Conservation (phyloP, 2,113 vertebrate genomes). For the Aviceda subcristata region DNA sequence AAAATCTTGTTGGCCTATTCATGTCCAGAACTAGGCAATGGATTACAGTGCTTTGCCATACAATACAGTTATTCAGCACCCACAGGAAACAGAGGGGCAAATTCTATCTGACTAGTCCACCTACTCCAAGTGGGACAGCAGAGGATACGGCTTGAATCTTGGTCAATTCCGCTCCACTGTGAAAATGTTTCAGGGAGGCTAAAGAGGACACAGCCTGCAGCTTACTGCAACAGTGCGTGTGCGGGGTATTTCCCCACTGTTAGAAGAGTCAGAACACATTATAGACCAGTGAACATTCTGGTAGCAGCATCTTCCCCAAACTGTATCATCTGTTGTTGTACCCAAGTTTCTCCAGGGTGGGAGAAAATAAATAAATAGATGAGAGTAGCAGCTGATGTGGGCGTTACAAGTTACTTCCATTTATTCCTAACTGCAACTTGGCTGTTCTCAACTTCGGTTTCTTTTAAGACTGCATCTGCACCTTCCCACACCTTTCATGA, state of each 20-base stretch:
- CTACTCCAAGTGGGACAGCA: neutral
- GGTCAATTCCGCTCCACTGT: fast-evolving
- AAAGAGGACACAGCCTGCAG: neutral
- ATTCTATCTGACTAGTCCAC: neutral
- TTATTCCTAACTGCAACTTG: neutral
- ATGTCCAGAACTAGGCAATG: neutral
- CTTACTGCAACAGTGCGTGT: fast-evolving
- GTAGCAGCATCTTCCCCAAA: neutral
- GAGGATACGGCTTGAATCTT: neutral
- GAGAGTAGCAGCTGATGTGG: neutral
- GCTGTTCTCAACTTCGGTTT: neutral
- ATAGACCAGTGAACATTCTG: neutral
- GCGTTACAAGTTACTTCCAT: neutral
- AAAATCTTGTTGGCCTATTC: neutral
- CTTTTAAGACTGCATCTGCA: neutral
- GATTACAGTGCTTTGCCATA: neutral
- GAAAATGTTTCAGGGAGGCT: neutral
- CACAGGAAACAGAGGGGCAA: neutral
- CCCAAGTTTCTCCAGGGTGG: neutral
- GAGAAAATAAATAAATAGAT: neutral
- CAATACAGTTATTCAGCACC: neutral
- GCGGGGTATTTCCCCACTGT: fast-evolving
- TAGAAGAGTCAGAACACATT: fast-evolving
- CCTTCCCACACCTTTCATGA: neutral
- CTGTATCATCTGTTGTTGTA: neutral